Evolutionary conservation across 2,797 vertebrate species (phyloP).

Genomic region (Sebastes cheni): DNA sequence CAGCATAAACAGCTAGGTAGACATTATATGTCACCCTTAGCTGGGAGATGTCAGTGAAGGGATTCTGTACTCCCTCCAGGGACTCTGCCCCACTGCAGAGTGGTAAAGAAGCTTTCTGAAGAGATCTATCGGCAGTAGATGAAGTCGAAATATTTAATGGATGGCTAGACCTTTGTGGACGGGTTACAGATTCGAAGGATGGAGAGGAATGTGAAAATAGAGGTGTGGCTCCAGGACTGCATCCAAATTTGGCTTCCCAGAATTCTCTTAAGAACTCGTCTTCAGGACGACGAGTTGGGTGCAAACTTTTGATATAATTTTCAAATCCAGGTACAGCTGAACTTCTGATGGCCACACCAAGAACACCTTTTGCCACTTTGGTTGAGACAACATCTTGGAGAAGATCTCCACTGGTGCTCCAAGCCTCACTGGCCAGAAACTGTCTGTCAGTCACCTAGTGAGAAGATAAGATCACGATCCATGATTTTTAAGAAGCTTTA

Average conservation of each 20-base stretch:
- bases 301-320: conserved; percentile 62
- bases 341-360: conserved; percentile 78
- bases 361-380: conserved; percentile 65
- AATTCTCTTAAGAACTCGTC: conserved; percentile 67
- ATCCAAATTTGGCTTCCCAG: conserved; percentile 75
- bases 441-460: conserved; percentile 68
- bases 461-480: neutral
- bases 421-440: conserved; percentile 81
- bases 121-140: neutral
- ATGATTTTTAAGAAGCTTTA: neutral
- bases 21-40: conserved; percentile 73
- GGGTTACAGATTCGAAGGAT: neutral
- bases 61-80: conserved; percentile 49
- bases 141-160: conserved; percentile 7
- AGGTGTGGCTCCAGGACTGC: conserved; percentile 29
- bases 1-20: conserved; percentile 78
- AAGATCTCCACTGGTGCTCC: conserved; percentile 75
- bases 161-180: neutral
- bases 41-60: conserved; percentile 69
- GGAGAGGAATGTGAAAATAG: neutral
- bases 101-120: conserved; percentile 8
- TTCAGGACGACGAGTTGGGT: conserved; percentile 57
- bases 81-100: conserved; percentile 72
- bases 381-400: conserved; percentile 62
- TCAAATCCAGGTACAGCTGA: conserved; percentile 72